Conservation (phyloP, 92 coral and sea anemone genomes). For the Palythoa caribaeorum region DNA sequence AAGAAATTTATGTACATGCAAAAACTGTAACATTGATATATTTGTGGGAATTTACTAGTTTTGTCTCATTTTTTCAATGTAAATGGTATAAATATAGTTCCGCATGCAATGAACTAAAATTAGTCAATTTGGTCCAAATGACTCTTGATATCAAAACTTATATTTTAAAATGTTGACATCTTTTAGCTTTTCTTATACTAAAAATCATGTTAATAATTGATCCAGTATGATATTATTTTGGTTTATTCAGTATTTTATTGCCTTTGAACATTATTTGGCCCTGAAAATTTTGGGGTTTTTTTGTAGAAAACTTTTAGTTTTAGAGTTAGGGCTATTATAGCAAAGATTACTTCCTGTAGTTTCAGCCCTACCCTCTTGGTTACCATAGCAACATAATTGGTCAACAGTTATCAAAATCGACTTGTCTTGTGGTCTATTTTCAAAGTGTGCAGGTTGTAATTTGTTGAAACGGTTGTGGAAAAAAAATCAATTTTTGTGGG, state of each 20-base stretch:
- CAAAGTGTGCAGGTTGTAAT: background rate
- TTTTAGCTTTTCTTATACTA: background rate
- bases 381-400: background rate
- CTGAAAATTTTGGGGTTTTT: background rate
- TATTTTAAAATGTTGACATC: background rate
- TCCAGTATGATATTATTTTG: background rate
- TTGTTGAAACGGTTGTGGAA: background rate
- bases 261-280: background rate
- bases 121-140: slow-evolving; percentile 40
- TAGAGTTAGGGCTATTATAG: background rate
- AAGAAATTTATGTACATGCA: background rate
- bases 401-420: background rate
- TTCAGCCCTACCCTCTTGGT: slow-evolving; percentile 7
- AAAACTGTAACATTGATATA: background rate
- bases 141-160: slow-evolving; percentile 19
- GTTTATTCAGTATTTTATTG: background rate
- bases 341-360: background rate
- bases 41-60: slow-evolving; percentile 13
- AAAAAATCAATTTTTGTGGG: background rate
- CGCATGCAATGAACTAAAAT: slow-evolving; percentile 21
- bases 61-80: slow-evolving; percentile 31
- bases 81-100: slow-evolving; percentile 1
- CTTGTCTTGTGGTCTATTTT: background rate
- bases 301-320: background rate
- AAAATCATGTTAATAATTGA: background rate